Evolutionary conservation across 1,140 invertebrate genomes (phyloP).

Genomic region (Drosophila trapezifrons): DNA sequence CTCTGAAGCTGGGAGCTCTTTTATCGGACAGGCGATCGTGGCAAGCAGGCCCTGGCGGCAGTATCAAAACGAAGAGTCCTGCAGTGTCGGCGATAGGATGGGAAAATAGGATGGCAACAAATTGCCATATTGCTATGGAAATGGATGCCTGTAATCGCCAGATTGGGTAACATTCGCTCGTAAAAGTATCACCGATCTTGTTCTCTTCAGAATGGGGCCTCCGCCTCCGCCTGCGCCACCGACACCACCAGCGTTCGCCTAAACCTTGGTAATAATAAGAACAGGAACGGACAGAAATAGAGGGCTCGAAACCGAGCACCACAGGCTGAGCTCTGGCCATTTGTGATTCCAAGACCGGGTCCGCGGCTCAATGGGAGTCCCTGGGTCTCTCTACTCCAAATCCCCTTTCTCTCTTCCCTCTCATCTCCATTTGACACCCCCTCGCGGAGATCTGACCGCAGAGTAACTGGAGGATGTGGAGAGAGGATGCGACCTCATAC

Average conservation of each 20-base stretch:
- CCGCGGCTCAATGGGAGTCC: not conserved
- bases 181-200: slow-evolving; percentile 70
- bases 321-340: slow-evolving; percentile 15
- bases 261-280: slow-evolving; percentile 28
- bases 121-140: slow-evolving; percentile 57
- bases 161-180: slow-evolving; percentile 70
- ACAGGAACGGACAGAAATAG: slow-evolving; percentile 4
- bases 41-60: slow-evolving; percentile 43
- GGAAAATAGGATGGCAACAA: slow-evolving; percentile 71
- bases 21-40: slow-evolving; percentile 56
- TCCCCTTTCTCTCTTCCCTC: not conserved
- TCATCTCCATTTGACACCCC: not conserved
- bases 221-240: not conserved
- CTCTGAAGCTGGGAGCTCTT: slow-evolving; percentile 16
- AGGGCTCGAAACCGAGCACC: slow-evolving; percentile 30
- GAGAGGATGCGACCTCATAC: not conserved
- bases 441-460: not conserved
- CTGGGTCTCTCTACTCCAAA: not conserved
- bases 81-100: slow-evolving; percentile 68
- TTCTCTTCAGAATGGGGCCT: not conserved
- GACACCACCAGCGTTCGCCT: slow-evolving; percentile 32
- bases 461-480: not conserved
- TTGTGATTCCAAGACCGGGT: not conserved
- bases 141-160: slow-evolving; percentile 69
- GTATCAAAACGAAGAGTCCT: slow-evolving; percentile 75